Percentiles rank a stretch among this genome's conserved stretches.
These are phyloP conservation scores for Astyanax mexicanus DNA, from an alignment of 2,797 vertebrate genomes.

Conservation along the genomic window DNA sequence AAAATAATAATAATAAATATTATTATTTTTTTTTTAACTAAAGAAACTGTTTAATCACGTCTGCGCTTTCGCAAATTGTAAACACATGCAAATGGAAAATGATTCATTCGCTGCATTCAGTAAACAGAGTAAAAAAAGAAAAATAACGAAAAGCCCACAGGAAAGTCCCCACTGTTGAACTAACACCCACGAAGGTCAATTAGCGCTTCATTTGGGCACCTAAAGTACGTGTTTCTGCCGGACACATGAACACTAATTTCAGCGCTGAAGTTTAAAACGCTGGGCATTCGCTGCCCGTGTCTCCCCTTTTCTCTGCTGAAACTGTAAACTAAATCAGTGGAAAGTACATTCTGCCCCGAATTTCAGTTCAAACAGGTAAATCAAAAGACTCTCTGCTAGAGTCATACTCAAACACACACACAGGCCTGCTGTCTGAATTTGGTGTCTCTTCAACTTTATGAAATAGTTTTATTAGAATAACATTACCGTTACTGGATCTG, in stretches of 20 bases:
- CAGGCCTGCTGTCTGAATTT: not conserved
- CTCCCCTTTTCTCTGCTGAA: not conserved
- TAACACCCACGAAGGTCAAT: not conserved
- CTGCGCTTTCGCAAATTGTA: too few relatives aligned
- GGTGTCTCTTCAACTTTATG: too few relatives aligned
- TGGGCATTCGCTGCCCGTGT: not conserved
- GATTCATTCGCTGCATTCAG: too few relatives aligned
- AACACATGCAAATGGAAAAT: too few relatives aligned
- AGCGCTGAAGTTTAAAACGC: too few relatives aligned
- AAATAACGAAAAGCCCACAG: not conserved
- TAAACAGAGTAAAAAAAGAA: slow-evolving; percentile 4
- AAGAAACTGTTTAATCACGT: too few relatives aligned
- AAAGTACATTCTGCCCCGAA: not conserved
- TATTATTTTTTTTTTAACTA: too few relatives aligned
- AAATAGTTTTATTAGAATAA: too few relatives aligned
- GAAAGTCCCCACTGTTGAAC: not conserved
- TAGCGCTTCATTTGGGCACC: not conserved
- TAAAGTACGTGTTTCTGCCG: not conserved
- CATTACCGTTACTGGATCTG: too few relatives aligned
- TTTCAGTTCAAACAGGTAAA: not conserved
- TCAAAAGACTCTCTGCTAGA: not conserved
- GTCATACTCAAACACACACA: not conserved
- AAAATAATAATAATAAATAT: too few relatives aligned
- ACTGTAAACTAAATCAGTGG: slow-evolving; percentile 7
- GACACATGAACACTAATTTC: not conserved